Conservation (phyloP, 1,140 invertebrate genomes). For the Aleiodes sp. region DNA sequence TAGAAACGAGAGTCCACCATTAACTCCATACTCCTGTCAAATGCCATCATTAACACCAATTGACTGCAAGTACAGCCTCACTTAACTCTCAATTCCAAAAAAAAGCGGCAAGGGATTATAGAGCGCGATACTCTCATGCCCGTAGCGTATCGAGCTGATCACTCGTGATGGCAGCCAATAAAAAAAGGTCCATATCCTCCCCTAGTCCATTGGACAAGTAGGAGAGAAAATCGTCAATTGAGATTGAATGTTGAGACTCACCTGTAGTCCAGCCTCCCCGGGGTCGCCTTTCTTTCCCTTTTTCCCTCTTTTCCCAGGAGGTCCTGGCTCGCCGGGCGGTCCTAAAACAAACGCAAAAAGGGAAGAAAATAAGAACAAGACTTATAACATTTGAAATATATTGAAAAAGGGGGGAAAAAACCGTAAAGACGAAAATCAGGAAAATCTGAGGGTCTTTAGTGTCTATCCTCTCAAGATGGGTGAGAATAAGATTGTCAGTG, state of each 20-base stretch:
- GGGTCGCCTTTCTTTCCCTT: slow-evolving; percentile 88
- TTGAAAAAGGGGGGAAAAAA: background rate
- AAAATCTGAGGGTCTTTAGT: slow-evolving; percentile 18
- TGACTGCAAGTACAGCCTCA: too few species aligned
- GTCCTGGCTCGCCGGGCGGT: slow-evolving; percentile 74
- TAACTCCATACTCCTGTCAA: too few species aligned
- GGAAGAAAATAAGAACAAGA: slow-evolving; percentile 27
- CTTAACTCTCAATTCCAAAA: too few species aligned
- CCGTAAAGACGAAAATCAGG: background rate
- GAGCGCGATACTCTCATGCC: slow-evolving; percentile 2
- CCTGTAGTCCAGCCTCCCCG: slow-evolving; percentile 77
- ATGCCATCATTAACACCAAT: too few species aligned
- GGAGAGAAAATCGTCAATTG: background rate
- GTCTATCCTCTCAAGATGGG: background rate
- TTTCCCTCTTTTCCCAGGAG: slow-evolving; percentile 84
- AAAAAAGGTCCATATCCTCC: slow-evolving; percentile 25
- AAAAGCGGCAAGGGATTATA: background rate
- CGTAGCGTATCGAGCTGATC: background rate
- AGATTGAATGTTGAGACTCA: slow-evolving; percentile 62
- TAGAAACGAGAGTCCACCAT: too few species aligned
- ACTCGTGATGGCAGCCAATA: slow-evolving; percentile 1
- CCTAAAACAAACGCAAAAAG: slow-evolving; percentile 70
- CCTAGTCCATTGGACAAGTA: background rate
- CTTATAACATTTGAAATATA: background rate
- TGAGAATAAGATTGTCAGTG: background rate